Evolutionary conservation across 2,888 invertebrate genomes (phyloP).

Genomic region (Lycocerus yunnanus): DNA sequence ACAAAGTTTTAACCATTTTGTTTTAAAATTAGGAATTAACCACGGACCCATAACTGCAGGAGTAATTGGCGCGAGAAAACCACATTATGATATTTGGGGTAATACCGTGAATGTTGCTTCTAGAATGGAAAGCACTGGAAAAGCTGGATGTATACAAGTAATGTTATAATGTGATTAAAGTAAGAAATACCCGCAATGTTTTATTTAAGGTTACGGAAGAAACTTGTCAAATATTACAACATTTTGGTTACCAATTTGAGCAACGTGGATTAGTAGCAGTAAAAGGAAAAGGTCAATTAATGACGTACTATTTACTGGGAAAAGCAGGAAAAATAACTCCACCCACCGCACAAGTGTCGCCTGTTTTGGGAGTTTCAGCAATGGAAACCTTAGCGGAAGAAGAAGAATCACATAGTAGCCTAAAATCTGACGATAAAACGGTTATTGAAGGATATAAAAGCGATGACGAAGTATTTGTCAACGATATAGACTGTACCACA

Average conservation of each 20-base stretch:
- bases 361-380: constrained; percentile 41
- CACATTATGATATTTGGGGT: constrained; percentile 97
- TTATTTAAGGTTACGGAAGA: constrained; percentile 86
- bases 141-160: constrained; percentile 92
- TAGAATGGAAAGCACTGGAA: constrained; percentile 97
- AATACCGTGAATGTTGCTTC: constrained; percentile 97
- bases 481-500: constrained; percentile 42
- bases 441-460: constrained; percentile 47
- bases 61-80: constrained; percentile 92
- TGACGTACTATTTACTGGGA: constrained; percentile 89
- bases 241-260: constrained; percentile 91
- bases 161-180: background rate
- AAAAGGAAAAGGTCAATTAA: constrained; percentile 95
- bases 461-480: constrained; percentile 49
- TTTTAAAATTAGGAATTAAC: constrained; percentile 91
- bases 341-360: constrained; percentile 51
- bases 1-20: constrained; percentile 94
- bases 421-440: constrained; percentile 53
- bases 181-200: background rate
- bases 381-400: constrained; percentile 56
- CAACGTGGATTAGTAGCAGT: constrained; percentile 94
- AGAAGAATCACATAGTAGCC: constrained; percentile 54
- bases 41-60: constrained; percentile 96
- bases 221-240: constrained; percentile 84
- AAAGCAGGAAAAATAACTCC: constrained; percentile 56